Conservation (phyloP, 2,113 vertebrate species). For the Sinocyclocheilus maitianheensis region DNA sequence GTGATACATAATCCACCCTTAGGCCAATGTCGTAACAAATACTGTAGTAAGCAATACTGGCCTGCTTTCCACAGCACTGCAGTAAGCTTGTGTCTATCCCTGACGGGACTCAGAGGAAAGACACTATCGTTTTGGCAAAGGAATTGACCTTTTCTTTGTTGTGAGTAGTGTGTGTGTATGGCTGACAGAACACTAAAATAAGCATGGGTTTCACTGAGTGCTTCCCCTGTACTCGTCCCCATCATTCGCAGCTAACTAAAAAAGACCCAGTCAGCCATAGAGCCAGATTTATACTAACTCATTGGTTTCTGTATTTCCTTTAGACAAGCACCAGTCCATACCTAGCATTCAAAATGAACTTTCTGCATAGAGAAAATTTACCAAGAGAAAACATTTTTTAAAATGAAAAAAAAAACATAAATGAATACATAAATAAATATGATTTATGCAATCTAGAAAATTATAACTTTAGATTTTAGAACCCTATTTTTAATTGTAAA, state of each 20-base stretch:
- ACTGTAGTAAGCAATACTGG: neutral
- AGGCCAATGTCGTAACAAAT: slow-evolving; percentile 11
- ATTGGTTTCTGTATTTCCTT: neutral
- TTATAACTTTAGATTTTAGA: neutral
- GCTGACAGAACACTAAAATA: slow-evolving; percentile 7
- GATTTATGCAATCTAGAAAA: neutral
- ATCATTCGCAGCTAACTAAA: neutral
- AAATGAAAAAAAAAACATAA: no score
- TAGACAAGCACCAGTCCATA: neutral
- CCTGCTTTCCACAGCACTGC: slow-evolving; percentile 17
- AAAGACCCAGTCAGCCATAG: no score
- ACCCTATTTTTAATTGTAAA: neutral
- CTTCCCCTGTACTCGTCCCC: neutral
- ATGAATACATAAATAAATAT: neutral
- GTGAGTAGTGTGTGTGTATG: slow-evolving; percentile 35
- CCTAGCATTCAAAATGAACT: neutral
- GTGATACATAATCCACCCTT: slow-evolving; percentile 22
- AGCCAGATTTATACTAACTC: neutral
- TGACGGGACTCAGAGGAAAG: slow-evolving; percentile 16
- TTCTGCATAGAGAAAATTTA: neutral
- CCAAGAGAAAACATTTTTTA: no score
- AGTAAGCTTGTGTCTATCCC: slow-evolving; percentile 7
- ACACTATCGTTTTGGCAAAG: slow-evolving; percentile 51
- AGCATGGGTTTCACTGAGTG: neutral
- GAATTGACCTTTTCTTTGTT: slow-evolving; percentile 30